phyloP scores from a whole-genome alignment of 2,113 vertebrate species.

The Fregata magnificens region DNA sequence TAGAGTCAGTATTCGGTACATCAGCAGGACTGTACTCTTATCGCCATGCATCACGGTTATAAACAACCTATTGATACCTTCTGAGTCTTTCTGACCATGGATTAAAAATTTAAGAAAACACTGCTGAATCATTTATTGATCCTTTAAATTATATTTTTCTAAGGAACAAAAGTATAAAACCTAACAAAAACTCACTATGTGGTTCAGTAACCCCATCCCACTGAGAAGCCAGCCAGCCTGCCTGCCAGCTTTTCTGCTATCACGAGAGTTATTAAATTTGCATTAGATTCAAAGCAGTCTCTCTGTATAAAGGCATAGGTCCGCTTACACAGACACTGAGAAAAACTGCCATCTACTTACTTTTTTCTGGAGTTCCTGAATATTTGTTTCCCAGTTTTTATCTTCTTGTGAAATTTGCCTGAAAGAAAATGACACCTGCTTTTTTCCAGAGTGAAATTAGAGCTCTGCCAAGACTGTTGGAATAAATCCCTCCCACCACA shows the following conservation, averaged over 20 bases:
- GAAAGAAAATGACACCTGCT: conserved; percentile 30
- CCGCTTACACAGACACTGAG: not conserved
- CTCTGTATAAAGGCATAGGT: not conserved
- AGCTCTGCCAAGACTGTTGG: not conserved
- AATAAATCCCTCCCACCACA: not conserved
- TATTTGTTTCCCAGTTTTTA: conserved; percentile 97
- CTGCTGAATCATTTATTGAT: not conserved
- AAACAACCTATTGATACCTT: not conserved
- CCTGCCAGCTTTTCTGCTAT: not conserved
- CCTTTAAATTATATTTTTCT: not conserved
- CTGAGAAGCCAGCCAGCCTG: not conserved
- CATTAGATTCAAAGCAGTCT: not conserved
- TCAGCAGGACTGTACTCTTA: not conserved
- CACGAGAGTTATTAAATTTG: not conserved
- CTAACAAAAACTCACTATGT: not conserved
- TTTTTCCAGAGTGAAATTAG: not conserved
- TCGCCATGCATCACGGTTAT: not conserved
- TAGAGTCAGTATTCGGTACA: not conserved
- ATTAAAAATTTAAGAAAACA: not conserved
- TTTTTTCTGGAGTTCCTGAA: conserved; percentile 94
- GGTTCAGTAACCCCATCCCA: not conserved
- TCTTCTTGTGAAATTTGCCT: conserved; percentile 98
- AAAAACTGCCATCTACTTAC: conserved; percentile 66
- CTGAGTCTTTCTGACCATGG: not conserved
- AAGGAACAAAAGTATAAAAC: not conserved